Evolutionary conservation across 2,113 vertebrate species (phyloP), one percentile per base, ranked within the genome.

Genomic region (Eubucco bourcierii): DNA sequence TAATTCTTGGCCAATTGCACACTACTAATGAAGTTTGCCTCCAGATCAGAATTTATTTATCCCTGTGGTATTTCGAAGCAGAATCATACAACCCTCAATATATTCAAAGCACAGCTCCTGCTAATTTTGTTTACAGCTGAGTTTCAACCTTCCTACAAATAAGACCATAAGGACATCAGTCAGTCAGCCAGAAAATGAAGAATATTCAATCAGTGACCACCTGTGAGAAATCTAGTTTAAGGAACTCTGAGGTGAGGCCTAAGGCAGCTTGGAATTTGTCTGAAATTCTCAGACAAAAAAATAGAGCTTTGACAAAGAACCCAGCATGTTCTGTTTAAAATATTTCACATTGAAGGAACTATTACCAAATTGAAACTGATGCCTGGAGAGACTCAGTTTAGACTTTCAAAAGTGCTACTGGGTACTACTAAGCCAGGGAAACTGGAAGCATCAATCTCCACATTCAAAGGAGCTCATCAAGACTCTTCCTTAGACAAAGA

Each of bases 141-240:
- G 34, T 86, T 93, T 92, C 92, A 84, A 88, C 63, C 94, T 73
- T 96, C 95, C 92, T 90, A 86, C 94, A 95, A 88, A 94, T n/a
- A 27, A 90, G 58, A 75, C 18, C 92, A 86, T 80, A 94, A 74
- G 73, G 41, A 47, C 55, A 88, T 50, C 83, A 65, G 65, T 73
- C 83, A 61, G 88, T 14, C 86, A 91, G 68, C 24, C 58, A 75
- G 63, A 95, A 84, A 96, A 96, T 88, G 74, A 92, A 92, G 95
- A 95, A 96, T 92, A 29, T 53, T 81, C 12, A 39, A 29, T 80
- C 15, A 39, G 63, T 61, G 74, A 94, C 77, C 88, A 93, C 92
- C 88, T 94, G 92, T 86, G 59, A 88, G 93, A 94, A 79, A 81
- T 46, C 27, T 2, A 2, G 13, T 94, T 93, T 93, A 88, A 92